Base-by-base conservation (phyloP, 2,113 vertebrate genomes). In the Rhea pennata region DNA sequence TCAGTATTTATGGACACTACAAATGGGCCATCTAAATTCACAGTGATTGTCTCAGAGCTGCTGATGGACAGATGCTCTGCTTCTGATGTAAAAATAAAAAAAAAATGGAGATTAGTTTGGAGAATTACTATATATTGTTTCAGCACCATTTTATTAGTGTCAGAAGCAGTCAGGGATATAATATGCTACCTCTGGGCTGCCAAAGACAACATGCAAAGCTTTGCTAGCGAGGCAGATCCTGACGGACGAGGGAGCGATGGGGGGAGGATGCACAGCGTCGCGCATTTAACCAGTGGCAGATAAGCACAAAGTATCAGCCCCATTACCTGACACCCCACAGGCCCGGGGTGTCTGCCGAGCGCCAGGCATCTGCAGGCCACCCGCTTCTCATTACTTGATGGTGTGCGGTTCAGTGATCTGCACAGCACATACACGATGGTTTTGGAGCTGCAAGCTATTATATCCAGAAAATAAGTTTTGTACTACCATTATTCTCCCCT, bases 391-490 rank as follows among this genome's bases (percentile, higher is more conserved):
- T 69, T 65, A 74, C 54, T 84, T 7, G 5, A 44, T 33, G 72
- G 84, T 84, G 76, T 81, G 51, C 80, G 70, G 6, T 15, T 29
- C 42, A 82, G 85, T 72, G 85, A 86, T 83, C 89, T 66, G 17
- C 27, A 56, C 76, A 75, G 44, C 77, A 15, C 48, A 84, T 67
- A 81, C 93, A 79, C 70, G 75, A 70, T 92, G 90, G 91, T 95
- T 88, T 88, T 31, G 75, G 92, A 96, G 74, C 94, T 94, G 95
- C 91, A 88, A 97, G 94, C 80, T 69, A 91, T 95, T 91, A 94
- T 73, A 90, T 89, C 62, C 90, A 31, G 65, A 84, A 92, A 89
- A 92, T 73, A 93, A 39, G 33, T 59, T 33, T 59, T 59, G 56
- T 19, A 19, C 56, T 59, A 59, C 56, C 56, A 19, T 59, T 59